A percentile compares a stretch with the other conserved stretches of the same genome.
Evolutionary conservation across 2,888 invertebrate genomes (phyloP).

Genomic region (Hydriomena furcata): DNA sequence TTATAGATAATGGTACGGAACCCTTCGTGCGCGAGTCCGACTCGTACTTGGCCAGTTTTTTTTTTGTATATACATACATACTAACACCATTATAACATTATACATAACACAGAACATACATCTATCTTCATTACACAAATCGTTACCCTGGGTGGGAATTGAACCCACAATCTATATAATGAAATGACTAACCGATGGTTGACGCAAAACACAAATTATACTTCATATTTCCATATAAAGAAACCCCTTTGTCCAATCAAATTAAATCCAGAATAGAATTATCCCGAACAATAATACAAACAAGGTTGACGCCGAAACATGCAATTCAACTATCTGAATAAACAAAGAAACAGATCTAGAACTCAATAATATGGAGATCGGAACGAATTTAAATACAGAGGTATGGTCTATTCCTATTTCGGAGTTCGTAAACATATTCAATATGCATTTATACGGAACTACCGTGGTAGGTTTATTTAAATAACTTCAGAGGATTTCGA

Average conservation of each 20-base stretch:
- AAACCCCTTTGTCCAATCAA: not conserved
- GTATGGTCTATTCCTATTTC: slow-evolving; percentile 69
- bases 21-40: no score
- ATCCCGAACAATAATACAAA: slow-evolving; percentile 16
- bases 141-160: no score
- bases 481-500: slow-evolving; percentile 68
- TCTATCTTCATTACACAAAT: no score
- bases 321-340: slow-evolving; percentile 13
- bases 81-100: no score
- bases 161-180: no score
- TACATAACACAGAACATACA: no score
- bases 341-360: slow-evolving; percentile 51
- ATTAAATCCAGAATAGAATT: not conserved
- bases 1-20: no score
- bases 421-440: slow-evolving; percentile 78
- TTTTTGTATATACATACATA: no score
- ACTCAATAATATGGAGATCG: slow-evolving; percentile 76
- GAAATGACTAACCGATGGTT: no score
- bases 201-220: no score
- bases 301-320: slow-evolving; percentile 6
- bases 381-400: slow-evolving; percentile 72
- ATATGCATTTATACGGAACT: slow-evolving; percentile 79
- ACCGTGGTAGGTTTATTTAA: slow-evolving; percentile 69
- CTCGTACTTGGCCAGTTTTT: no score
- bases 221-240: not conserved